These are phyloP conservation scores for Monopis laevigella DNA, from an alignment of 2,888 invertebrate genomes.

Conservation along the genomic window DNA sequence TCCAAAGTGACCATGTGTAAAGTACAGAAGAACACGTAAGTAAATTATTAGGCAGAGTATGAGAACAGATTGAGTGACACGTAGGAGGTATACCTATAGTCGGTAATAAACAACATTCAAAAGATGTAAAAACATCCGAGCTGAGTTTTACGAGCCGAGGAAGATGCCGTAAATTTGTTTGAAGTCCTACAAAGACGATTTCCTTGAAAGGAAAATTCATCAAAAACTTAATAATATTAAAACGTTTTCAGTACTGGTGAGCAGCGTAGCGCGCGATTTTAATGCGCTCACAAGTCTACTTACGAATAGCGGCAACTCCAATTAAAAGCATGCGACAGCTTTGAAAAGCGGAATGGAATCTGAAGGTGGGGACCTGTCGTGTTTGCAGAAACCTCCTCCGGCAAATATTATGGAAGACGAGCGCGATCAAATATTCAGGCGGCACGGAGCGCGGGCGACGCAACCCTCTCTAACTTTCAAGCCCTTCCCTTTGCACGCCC, in stretches of 20 bases:
- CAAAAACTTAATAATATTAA: conserved; percentile 53
- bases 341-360: conserved; percentile 50
- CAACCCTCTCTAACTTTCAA: conserved; percentile 72
- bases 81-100: conserved; percentile 1
- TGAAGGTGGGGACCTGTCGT: conserved; percentile 57
- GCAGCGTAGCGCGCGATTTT: conserved; percentile 56
- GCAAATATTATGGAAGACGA: conserved; percentile 65
- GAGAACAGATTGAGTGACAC: too few species aligned
- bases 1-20: too few species aligned
- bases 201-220: conserved; percentile 45
- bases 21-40: too few species aligned
- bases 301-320: conserved; percentile 56
- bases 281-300: conserved; percentile 62
- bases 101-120: conserved; percentile 27
- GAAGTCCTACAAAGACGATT: conserved; percentile 48
- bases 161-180: conserved; percentile 45
- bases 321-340: conserved; percentile 61
- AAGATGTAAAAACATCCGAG: conserved; percentile 29
- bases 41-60: too few species aligned
- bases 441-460: conserved; percentile 47
- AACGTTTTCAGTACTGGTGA: conserved; percentile 46
- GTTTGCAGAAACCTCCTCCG: conserved; percentile 64
- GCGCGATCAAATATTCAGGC: conserved; percentile 64
- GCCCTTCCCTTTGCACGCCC: conserved; percentile 71
- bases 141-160: conserved; percentile 25